Evolutionary conservation across 2,113 vertebrate species (phyloP).

Genomic region (Shinisaurus crocodilurus): DNA sequence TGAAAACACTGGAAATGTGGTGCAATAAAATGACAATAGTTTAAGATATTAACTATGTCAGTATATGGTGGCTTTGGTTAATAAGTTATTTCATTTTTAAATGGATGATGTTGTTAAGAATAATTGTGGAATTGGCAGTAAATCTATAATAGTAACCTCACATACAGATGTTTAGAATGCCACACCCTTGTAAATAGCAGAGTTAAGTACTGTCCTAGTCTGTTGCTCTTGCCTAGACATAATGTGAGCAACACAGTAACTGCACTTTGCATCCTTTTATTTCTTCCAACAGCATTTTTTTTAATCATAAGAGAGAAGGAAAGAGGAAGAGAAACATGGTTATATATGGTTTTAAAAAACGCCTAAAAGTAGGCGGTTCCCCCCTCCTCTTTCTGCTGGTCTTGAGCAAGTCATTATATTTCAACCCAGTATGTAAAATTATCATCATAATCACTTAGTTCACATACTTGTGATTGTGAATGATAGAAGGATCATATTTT

Average conservation of each 20-base stretch:
- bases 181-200: neutral
- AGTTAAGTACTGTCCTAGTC: neutral
- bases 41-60: neutral
- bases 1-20: neutral
- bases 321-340: neutral
- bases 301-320: neutral
- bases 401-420: neutral
- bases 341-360: neutral
- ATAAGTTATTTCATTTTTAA: neutral
- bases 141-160: neutral
- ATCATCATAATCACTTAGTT: neutral
- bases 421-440: neutral
- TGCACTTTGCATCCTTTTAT: neutral
- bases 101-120: neutral
- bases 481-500: neutral
- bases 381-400: neutral
- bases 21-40: neutral
- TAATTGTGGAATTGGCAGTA: neutral
- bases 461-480: too few relatives aligned
- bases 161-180: neutral
- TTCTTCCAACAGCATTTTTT: neutral
- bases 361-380: too few relatives aligned
- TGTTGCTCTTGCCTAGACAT: neutral
- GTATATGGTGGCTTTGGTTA: neutral
- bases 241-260: neutral